Conservation (phyloP, 2,888 invertebrate genomes). For the Drepana falcataria region DNA sequence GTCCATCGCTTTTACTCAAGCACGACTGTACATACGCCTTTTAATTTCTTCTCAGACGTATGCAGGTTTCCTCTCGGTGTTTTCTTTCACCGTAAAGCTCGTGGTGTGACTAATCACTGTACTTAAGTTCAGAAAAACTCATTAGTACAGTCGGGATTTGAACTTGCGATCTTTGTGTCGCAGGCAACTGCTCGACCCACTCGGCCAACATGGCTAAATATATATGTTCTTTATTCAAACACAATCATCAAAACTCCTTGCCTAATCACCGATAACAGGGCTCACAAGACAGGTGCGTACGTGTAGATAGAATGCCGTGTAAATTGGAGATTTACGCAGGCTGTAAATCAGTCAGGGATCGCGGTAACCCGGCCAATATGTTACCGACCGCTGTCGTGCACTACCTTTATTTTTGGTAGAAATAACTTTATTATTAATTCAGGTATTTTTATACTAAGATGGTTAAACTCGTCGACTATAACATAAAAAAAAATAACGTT, state of each 20-base stretch:
- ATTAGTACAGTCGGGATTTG: too few species aligned
- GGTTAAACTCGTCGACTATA: too few species aligned
- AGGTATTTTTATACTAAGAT: neutral
- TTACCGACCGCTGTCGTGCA: conserved; percentile 56
- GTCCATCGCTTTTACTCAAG: too few species aligned
- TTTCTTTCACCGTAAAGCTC: too few species aligned
- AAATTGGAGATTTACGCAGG: conserved; percentile 72
- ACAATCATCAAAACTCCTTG: conserved; percentile 3
- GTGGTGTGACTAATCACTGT: too few species aligned
- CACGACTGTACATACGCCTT: too few species aligned
- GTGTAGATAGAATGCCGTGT: conserved; percentile 53
- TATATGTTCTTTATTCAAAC: neutral
- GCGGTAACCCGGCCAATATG: conserved; percentile 68
- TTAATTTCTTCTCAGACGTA: too few species aligned
- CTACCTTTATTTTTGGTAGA: conserved; percentile 33
- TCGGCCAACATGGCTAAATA: neutral
- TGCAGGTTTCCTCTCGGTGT: too few species aligned
- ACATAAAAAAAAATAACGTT: too few species aligned
- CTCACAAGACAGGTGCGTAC: conserved; percentile 21
- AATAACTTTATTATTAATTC: conserved; percentile 17
- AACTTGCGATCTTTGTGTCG: too few species aligned
- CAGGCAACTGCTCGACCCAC: too few species aligned
- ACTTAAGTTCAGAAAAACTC: too few species aligned
- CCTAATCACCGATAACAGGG: conserved; percentile 52
- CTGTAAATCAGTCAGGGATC: conserved; percentile 74